Evolutionary conservation across 2,113 vertebrate species (phyloP).

Genomic region (Cichladusa arquata): DNA sequence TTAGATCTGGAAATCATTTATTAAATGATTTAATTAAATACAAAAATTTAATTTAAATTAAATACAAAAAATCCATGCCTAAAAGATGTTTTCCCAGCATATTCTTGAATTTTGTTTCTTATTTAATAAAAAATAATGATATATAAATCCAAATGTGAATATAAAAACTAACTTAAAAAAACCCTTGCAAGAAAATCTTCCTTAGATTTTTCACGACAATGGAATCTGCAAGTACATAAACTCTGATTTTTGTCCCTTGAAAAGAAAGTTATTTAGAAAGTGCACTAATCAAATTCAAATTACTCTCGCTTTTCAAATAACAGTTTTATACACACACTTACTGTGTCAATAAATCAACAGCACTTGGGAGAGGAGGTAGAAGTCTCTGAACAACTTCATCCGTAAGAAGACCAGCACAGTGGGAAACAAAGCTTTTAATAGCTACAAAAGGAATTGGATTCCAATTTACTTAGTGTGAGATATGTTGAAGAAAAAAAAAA

Average conservation of each 20-base stretch:
- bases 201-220: neutral
- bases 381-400: constrained; percentile 84
- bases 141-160: neutral
- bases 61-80: neutral
- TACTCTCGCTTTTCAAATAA: neutral
- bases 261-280: neutral
- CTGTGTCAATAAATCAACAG: constrained; percentile 85
- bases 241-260: neutral
- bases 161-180: neutral
- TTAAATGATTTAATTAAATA: too few species aligned
- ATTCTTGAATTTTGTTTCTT: neutral
- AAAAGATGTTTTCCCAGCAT: neutral
- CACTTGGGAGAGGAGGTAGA: constrained; percentile 83
- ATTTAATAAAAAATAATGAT: neutral
- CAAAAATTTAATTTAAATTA: neutral
- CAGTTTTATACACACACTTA: constrained; percentile 74
- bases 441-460: constrained; percentile 73
- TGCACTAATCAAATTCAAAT: neutral
- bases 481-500: neutral
- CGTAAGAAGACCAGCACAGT: constrained; percentile 86
- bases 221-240: neutral
- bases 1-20: too few species aligned
- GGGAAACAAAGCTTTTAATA: constrained; percentile 84
- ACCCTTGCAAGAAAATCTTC: neutral
- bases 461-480: neutral